Percentiles rank a stretch among this genome's conserved stretches.
Evolutionary conservation across 2,113 vertebrate species (phyloP).

Genomic region (Elgaria multicarinata): DNA sequence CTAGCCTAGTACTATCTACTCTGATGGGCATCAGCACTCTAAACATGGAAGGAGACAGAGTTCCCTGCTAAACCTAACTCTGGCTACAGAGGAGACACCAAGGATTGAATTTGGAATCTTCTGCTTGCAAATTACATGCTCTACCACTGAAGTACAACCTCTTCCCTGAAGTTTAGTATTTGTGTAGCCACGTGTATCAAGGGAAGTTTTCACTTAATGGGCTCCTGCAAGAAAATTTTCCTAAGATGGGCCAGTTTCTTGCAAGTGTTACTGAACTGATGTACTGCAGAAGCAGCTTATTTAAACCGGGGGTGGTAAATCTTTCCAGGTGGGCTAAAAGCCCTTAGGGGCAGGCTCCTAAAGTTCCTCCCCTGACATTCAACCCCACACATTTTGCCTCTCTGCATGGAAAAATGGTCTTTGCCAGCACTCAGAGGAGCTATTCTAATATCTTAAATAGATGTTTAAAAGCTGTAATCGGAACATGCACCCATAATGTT

Average conservation of each 20-base stretch:
- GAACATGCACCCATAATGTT: background rate
- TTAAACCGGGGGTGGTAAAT: background rate
- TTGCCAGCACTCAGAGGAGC: too few species aligned
- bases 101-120: background rate
- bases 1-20: background rate
- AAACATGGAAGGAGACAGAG: background rate
- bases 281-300: background rate
- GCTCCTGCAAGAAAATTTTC: background rate
- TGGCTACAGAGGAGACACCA: background rate
- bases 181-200: background rate
- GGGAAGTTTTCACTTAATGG: constrained; percentile 10
- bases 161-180: background rate
- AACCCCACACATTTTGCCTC: too few species aligned
- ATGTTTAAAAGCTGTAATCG: background rate
- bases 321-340: too few species aligned
- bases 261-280: background rate
- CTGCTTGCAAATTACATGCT: background rate
- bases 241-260: background rate
- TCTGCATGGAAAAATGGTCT: too few species aligned
- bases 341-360: too few species aligned
- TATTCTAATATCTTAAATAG: background rate
- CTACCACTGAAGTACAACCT: background rate
- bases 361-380: too few species aligned
- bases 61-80: background rate
- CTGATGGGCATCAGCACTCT: background rate